Conservation (phyloP, 2,797 vertebrate genomes). For the Gobionotothen gibberifrons region DNA sequence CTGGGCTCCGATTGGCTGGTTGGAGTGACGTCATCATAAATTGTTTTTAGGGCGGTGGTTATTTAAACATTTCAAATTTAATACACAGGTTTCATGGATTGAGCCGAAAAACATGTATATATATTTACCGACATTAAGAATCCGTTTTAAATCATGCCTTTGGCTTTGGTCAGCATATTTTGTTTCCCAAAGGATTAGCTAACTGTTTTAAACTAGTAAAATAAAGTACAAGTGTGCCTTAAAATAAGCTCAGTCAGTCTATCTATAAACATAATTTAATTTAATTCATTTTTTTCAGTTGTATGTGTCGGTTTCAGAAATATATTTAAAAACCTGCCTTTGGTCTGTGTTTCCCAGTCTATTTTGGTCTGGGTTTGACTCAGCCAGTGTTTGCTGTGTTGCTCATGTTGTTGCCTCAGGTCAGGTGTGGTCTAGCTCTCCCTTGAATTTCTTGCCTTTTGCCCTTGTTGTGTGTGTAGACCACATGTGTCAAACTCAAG, state of each 20-base stretch:
- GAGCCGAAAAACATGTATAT: too few species aligned
- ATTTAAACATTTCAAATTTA: too few species aligned
- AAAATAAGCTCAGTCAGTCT: neutral
- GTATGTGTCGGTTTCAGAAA: neutral
- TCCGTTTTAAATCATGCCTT: neutral
- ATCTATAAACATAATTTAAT: neutral
- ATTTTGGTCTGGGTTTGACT: neutral
- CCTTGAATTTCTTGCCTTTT: neutral
- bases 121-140: too few species aligned
- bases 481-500: too few species aligned
- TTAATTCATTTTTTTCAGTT: neutral
- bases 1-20: slow-evolving; percentile 61
- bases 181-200: too few species aligned
- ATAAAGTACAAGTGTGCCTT: neutral
- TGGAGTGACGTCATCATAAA: slow-evolving; percentile 29
- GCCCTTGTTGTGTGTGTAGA: neutral
- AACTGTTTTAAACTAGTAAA: too few species aligned
- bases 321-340: neutral
- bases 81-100: too few species aligned
- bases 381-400: neutral
- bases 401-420: neutral
- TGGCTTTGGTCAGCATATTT: neutral
- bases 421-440: neutral
- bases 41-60: neutral
- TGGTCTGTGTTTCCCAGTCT: neutral